Evolutionary conservation across 2,888 invertebrate genomes (phyloP).

Genomic region (Octodonta nipae): DNA sequence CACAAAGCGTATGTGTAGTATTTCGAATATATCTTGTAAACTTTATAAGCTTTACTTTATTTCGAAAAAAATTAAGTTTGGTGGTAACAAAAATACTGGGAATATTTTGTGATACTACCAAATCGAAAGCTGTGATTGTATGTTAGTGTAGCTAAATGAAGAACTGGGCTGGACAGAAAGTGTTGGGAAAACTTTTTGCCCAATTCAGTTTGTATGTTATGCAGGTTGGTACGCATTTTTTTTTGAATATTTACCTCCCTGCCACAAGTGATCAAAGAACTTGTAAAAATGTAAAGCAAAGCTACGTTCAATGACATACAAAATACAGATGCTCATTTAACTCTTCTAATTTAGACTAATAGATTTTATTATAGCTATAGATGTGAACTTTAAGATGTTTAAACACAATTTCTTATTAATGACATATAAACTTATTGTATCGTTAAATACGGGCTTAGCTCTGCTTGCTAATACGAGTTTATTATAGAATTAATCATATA

Average conservation of each 20-base stretch:
- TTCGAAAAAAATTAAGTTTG: slow-evolving; percentile 29
- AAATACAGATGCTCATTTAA: slow-evolving; percentile 19
- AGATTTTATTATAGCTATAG: slow-evolving; percentile 8
- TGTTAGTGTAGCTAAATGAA: slow-evolving; percentile 27
- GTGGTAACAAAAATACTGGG: slow-evolving; percentile 37
- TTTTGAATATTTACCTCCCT: slow-evolving; percentile 11
- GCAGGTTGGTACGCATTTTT: slow-evolving; percentile 10
- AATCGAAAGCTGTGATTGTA: slow-evolving; percentile 32
- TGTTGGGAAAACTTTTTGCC: slow-evolving; percentile 36
- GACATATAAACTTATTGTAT: slow-evolving; percentile 7
- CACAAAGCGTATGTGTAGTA: slow-evolving; percentile 11
- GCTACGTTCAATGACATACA: slow-evolving; percentile 20
- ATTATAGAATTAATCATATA: slow-evolving; percentile 20
- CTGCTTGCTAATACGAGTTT: slow-evolving; percentile 24
- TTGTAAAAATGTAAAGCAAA: slow-evolving; percentile 16
- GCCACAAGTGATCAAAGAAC: slow-evolving; percentile 15
- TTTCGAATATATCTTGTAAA: slow-evolving; percentile 5
- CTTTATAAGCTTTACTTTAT: slow-evolving; percentile 22
- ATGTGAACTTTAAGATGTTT: slow-evolving; percentile 13
- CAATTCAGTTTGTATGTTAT: slow-evolving; percentile 16
- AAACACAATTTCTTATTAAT: slow-evolving; percentile 9
- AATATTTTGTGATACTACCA: slow-evolving; percentile 38
- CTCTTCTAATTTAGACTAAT: slow-evolving; percentile 1
- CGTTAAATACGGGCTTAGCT: slow-evolving; percentile 22
- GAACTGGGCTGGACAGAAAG: slow-evolving; percentile 28